These are phyloP conservation scores for Onthophagus sagittarius DNA, from an alignment of 2,888 invertebrate species.

Conservation along the genomic window DNA sequence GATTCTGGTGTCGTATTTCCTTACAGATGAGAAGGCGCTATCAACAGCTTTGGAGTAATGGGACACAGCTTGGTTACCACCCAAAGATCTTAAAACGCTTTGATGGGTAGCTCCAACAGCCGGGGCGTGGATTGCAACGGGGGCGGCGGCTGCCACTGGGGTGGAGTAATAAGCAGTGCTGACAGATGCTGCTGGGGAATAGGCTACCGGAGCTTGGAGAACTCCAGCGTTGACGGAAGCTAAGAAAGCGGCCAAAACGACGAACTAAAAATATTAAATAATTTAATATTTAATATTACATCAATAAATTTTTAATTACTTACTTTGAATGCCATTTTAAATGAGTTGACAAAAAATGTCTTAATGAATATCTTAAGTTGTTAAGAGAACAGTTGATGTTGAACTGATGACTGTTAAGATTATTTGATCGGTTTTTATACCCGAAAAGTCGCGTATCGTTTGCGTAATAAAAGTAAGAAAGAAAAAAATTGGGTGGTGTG, in stretches of 20 bases:
- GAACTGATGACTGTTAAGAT: background rate
- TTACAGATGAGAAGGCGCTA: constrained; percentile 58
- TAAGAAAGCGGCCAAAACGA: constrained; percentile 53
- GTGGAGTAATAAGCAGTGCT: constrained; percentile 34
- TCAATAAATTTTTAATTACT: background rate
- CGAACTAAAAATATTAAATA: background rate
- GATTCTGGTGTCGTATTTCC: constrained; percentile 57
- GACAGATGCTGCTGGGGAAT: constrained; percentile 36
- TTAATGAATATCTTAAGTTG: background rate
- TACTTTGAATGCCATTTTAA: background rate
- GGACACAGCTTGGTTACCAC: constrained; percentile 54
- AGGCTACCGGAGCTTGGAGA: constrained; percentile 44
- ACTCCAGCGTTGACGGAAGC: constrained; percentile 60
- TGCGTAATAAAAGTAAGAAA: background rate
- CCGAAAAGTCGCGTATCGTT: background rate
- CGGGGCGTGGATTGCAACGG: constrained; percentile 42
- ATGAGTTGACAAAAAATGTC: no score
- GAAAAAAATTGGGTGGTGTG: no score
- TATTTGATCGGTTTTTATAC: background rate
- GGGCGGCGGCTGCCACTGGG: constrained; percentile 35
- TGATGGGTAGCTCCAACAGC: constrained; percentile 52
- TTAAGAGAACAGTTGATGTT: background rate
- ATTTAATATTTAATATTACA: constrained; percentile 6
- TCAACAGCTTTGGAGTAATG: constrained; percentile 58
- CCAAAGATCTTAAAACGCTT: constrained; percentile 56